phyloP scores from a whole-genome alignment of 2,888 invertebrate species.

The Plagodis pulveraria region DNA sequence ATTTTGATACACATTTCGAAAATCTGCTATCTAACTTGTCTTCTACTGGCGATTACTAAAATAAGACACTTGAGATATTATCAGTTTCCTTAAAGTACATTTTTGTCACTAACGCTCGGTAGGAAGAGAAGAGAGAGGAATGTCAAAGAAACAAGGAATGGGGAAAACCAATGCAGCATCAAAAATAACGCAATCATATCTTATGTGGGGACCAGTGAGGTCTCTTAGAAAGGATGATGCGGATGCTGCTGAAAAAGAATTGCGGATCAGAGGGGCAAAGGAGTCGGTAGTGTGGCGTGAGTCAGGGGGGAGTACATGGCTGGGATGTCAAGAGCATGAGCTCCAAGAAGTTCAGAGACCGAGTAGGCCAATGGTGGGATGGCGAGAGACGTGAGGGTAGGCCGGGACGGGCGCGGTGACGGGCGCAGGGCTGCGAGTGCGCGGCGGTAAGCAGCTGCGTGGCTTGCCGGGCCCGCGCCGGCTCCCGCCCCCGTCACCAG shows the following conservation, averaged over 20 bases:
- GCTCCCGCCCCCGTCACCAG: slow-evolving; percentile 68
- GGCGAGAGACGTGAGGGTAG: slow-evolving; percentile 68
- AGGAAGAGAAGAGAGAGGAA: slow-evolving; percentile 65
- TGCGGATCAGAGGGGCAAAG: slow-evolving; percentile 81
- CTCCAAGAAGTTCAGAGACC: slow-evolving; percentile 86
- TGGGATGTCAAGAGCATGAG: slow-evolving; percentile 89
- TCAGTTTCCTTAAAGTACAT: slow-evolving; percentile 72
- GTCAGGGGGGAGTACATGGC: slow-evolving; percentile 88
- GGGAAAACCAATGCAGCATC: slow-evolving; percentile 50
- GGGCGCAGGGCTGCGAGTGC: slow-evolving; percentile 76
- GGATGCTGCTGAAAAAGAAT: slow-evolving; percentile 81
- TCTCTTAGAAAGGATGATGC: slow-evolving; percentile 72
- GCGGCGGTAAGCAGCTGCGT: slow-evolving; percentile 73
- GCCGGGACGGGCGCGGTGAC: slow-evolving; percentile 68
- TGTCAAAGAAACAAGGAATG: slow-evolving; percentile 70
- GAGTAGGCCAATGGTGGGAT: slow-evolving; percentile 79
- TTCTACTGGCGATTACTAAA: slow-evolving; percentile 81
- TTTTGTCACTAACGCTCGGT: slow-evolving; percentile 55
- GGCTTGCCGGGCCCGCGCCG: slow-evolving; percentile 56
- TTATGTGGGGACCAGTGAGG: slow-evolving; percentile 30
- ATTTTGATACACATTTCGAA: slow-evolving; percentile 77
- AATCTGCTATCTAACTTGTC: slow-evolving; percentile 79
- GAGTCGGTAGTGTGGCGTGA: slow-evolving; percentile 86
- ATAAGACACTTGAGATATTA: slow-evolving; percentile 82
- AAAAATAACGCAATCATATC: slow-evolving; percentile 49